Base-by-base conservation (phyloP, 2,113 vertebrate genomes). In the Aspidoscelis tigris region DNA sequence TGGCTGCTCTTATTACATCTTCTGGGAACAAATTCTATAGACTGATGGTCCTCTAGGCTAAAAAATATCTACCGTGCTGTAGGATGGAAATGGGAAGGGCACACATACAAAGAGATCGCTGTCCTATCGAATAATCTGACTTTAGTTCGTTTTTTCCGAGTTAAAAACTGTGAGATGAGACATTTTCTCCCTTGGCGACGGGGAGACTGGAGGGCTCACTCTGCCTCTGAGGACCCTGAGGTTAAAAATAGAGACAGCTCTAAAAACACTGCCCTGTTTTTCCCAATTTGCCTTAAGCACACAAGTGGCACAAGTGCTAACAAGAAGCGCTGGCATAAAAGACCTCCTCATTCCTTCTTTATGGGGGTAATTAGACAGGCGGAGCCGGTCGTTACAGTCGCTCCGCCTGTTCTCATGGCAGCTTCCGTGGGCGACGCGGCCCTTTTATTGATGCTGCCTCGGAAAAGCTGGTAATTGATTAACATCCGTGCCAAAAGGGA, bases 201-300 rank as follows among this genome's bases (percentile, higher is more conserved):
- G 80, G 70, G 82, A 80, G 78, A 73, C 2, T 86, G 88, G 90
- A 89, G 89, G 65, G 78, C 70, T 88, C 81, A 47, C 82, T 88
- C 39, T 26, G 50, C 0, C 84, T 72, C 89, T 76, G 78, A 84
- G 65, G 24, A 68, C 77, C 76, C 22, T 24, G 85, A n/a, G 44
- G 26, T 82, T 89, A 93, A 55, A 92, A 93, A 92, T 93, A 92
- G 73, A 79, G 73, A 79, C 24, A 33, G 80, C 87, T 81, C 91
- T 92, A 90, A 93, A 90, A 88, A 89, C n/a, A 76, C 55, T 68
- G 1, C n/a, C 85, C 84, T 69, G 81, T 75, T 89, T 90, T 82
- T 84, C 78, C 78, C 90, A 88, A 47, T 79, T 85, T 86, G 80
- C 87, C 84, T 84, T 44, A 41, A 74, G 82, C 80, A 88, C 76